Base-by-base conservation (phyloP, 2,797 vertebrate genomes). In the Lagodon rhomboides region DNA sequence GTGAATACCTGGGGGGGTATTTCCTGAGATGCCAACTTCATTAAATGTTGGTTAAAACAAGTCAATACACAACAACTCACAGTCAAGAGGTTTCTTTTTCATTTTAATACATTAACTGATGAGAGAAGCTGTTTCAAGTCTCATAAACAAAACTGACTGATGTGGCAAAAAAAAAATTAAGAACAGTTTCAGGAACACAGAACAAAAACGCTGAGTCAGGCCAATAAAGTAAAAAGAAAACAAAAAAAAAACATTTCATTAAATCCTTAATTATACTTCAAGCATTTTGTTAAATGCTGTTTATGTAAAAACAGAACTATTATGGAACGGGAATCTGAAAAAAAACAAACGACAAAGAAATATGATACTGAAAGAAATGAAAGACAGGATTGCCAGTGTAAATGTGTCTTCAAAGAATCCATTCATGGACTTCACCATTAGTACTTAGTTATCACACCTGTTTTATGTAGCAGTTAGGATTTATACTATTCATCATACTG, bases 71-170 rank as follows among this genome's bases (percentile, higher is more conserved):
- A 38, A 75, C 44, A 25, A 8, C 6, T 61, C 50, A 66, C 53
- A 69, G 41, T 25, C 25, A 38, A 38, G 54, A 1, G 0, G 5
- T 9, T 74, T 49, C 2, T 18, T 71, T 79, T 17, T 27, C 20
- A 20, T 22, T 87, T 79, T 75, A 78, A 68, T 79, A 30, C 8
- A 41, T 75, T 38, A 62, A 79, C 58, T 80, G 81, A 82, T 23
- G 67, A 73, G 62, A 70, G 54, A 46, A 79, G 78, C 30, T 0
- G 16, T 58, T 77, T 77, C 46, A 38, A 41, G 77, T 80, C 69
- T 81, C 75, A 58, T 75, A 58, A 58, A 63, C 51, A 65, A 58
- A 77, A 70, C 20, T n/a, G 49, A 68, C 43, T 13, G 51, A 77
- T 18, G 41, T 17, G 30, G 73, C 54, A 80, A 80, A 53, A 67